Evolutionary conservation across 1,140 invertebrate species (phyloP).

Genomic region (Prorops nasuta): DNA sequence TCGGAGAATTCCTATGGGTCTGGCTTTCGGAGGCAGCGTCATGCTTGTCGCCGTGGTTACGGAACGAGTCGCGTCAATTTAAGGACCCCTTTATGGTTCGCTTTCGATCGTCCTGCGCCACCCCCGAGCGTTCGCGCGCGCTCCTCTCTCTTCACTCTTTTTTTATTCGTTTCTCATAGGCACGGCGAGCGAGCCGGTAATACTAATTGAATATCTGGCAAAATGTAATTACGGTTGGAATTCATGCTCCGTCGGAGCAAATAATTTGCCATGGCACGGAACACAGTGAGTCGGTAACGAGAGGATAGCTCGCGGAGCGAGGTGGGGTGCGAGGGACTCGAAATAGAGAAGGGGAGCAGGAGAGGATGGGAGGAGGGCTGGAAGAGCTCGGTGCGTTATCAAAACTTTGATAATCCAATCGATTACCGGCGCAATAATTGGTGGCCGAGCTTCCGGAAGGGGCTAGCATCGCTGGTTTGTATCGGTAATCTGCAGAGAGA

Average conservation of each 20-base stretch:
- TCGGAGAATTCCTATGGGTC: no score
- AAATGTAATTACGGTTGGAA: conserved; percentile 58
- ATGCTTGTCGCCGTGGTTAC: no score
- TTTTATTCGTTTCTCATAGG: not conserved
- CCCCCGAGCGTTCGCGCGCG: no score
- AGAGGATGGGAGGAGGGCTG: conserved; percentile 18
- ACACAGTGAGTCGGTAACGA: conserved; percentile 51
- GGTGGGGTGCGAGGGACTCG: conserved; percentile 8
- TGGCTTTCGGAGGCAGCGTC: no score
- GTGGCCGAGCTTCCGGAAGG: conserved; percentile 18
- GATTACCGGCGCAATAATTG: conserved; percentile 44
- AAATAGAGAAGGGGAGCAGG: conserved; percentile 21
- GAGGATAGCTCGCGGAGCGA: conserved; percentile 10
- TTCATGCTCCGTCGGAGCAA: conserved; percentile 57
- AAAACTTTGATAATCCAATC: conserved; percentile 48
- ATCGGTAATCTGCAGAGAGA: not conserved
- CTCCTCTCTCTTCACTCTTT: not conserved
- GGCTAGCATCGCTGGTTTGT: conserved; percentile 1
- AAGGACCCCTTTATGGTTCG: not conserved
- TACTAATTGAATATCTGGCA: conserved; percentile 58
- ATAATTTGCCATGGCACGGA: conserved; percentile 54
- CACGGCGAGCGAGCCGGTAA: conserved; percentile 37
- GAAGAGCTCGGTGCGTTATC: conserved; percentile 41
- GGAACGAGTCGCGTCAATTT: not conserved
- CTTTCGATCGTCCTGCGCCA: no score